Evolutionary conservation across 2,888 invertebrate genomes (phyloP).

Genomic region (Alloplasta piceator): DNA sequence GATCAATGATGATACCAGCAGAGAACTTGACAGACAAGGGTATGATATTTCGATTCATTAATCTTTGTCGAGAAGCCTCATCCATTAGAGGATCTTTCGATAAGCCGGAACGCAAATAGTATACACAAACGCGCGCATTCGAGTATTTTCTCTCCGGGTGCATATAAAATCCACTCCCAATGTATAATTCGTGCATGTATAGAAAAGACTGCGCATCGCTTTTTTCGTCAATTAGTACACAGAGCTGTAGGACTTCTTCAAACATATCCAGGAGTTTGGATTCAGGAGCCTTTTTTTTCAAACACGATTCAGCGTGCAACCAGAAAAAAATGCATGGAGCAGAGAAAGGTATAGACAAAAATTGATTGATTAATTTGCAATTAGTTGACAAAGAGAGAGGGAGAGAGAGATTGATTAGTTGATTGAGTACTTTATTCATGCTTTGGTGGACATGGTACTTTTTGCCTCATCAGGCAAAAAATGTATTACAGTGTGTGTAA

Average conservation of each 20-base stretch:
- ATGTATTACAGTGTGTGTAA: no score
- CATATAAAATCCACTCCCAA: constrained; percentile 18
- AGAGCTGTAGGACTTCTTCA: constrained; percentile 45
- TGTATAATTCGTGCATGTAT: not conserved
- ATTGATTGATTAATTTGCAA: no score
- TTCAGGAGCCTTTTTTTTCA: not conserved
- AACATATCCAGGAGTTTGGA: constrained; percentile 25
- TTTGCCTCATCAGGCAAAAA: no score
- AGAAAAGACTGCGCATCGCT: not conserved
- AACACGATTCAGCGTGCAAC: not conserved
- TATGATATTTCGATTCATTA: constrained; percentile 1
- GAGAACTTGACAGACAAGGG: not conserved
- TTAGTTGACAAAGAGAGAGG: no score
- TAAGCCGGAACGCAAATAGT: constrained; percentile 46
- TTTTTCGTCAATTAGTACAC: constrained; percentile 30
- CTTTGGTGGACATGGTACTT: no score
- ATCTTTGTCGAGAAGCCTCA: constrained; percentile 29
- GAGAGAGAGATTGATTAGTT: no score
- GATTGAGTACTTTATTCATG: no score
- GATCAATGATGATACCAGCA: constrained; percentile 8
- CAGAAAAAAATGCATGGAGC: not conserved
- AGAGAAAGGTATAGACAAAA: constrained; percentile 22
- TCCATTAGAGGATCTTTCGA: constrained; percentile 1
- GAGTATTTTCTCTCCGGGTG: not conserved
- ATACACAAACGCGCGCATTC: not conserved